phyloP scores from a whole-genome alignment of 2,113 vertebrate species.

The Pygoscelis antarcticus region DNA sequence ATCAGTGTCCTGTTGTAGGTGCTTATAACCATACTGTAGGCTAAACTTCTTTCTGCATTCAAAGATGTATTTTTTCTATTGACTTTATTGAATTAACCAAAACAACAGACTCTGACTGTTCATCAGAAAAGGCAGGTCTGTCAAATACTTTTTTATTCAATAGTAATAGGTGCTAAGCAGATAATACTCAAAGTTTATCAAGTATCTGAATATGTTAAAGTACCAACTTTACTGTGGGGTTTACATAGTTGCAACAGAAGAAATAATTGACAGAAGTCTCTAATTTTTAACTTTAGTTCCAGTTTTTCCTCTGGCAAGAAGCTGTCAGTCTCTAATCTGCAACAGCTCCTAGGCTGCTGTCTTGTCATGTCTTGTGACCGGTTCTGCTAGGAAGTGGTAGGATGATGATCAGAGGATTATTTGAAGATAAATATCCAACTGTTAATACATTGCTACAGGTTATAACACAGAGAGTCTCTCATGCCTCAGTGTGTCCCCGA shows the following conservation, averaged over 20 bases:
- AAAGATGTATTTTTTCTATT: neutral
- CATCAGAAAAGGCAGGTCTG: neutral
- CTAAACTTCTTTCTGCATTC: neutral
- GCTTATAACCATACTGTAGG: neutral
- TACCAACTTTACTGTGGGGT: neutral
- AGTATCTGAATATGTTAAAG: neutral
- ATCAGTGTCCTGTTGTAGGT: neutral
- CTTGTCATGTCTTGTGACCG: neutral
- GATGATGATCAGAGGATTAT: neutral
- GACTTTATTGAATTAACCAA: neutral
- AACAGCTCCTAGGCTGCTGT: neutral
- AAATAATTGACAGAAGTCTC: neutral
- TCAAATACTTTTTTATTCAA: neutral
- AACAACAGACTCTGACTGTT: neutral
- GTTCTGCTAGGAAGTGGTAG: neutral
- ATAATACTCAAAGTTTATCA: neutral
- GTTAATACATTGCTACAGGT: neutral
- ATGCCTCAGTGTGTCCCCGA: neutral
- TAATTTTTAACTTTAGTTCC: neutral
- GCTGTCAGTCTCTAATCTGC: neutral
- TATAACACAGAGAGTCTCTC: neutral
- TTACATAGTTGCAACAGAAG: neutral
- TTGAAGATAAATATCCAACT: neutral
- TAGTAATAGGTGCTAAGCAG: neutral
- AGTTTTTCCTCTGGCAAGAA: neutral